Conservation (phyloP, 2,113 vertebrate genomes). For the Origma solitaria region DNA sequence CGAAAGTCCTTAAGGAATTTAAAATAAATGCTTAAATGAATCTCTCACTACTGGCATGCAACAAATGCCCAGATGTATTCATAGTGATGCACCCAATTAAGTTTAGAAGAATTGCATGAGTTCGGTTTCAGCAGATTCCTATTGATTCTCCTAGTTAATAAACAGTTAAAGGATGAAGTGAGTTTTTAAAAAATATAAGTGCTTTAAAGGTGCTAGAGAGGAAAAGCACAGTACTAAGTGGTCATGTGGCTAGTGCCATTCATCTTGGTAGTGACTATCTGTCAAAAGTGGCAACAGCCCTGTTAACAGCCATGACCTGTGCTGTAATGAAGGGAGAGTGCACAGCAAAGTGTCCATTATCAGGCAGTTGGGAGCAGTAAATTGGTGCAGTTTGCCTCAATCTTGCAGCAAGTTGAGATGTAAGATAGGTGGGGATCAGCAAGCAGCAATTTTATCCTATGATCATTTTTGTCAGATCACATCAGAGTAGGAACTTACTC, state of each 20-base stretch:
- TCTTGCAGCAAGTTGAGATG: constrained; percentile 85
- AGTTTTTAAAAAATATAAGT: constrained; percentile 71
- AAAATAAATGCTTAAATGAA: constrained; percentile 25
- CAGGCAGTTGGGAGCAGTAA: constrained; percentile 86
- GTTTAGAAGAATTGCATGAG: constrained; percentile 49
- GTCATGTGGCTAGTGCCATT: constrained; percentile 86
- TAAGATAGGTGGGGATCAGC: constrained; percentile 82
- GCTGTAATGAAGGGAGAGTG: constrained; percentile 82
- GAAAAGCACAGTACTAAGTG: constrained; percentile 84
- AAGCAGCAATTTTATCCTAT: constrained; percentile 88
- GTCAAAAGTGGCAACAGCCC: constrained; percentile 83
- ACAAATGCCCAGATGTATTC: constrained; percentile 24
- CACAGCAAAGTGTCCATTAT: constrained; percentile 85
- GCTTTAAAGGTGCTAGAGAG: constrained; percentile 77
- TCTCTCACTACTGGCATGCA: not conserved
- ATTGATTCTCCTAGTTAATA: constrained; percentile 74
- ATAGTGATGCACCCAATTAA: not conserved
- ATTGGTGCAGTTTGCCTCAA: constrained; percentile 89
- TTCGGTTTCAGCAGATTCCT: constrained; percentile 56
- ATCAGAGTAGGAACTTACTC: constrained; percentile 81
- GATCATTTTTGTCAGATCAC: constrained; percentile 84
- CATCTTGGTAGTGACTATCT: constrained; percentile 86
- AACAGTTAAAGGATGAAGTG: constrained; percentile 80
- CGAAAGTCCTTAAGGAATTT: not conserved
- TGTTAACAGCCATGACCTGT: constrained; percentile 87